phyloP scores from a whole-genome alignment of 2,797 vertebrate species.

The Pseudochaenichthys georgianus region DNA sequence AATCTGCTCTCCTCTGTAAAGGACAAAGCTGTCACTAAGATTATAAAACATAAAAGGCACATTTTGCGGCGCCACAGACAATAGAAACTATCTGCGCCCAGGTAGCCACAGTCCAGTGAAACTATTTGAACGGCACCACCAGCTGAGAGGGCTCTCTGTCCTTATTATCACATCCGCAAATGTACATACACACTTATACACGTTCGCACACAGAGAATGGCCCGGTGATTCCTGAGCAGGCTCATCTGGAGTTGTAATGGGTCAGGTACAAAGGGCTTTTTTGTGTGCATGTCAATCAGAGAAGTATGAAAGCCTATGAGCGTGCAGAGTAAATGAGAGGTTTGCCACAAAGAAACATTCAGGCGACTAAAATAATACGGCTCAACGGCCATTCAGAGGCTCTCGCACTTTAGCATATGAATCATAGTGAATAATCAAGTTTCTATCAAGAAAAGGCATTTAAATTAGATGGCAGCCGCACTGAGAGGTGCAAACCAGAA shows the following conservation, averaged over 20 bases:
- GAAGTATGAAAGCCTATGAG: slow-evolving; percentile 78
- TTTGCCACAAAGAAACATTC: slow-evolving; percentile 81
- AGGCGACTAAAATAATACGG: slow-evolving; percentile 74
- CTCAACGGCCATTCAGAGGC: slow-evolving; percentile 71
- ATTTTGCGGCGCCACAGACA: slow-evolving; percentile 33
- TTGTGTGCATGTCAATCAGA: slow-evolving; percentile 83
- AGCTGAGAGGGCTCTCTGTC: slow-evolving; percentile 58
- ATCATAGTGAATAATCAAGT: slow-evolving; percentile 68
- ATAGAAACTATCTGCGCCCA: slow-evolving; percentile 45
- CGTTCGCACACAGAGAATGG: slow-evolving; percentile 25
- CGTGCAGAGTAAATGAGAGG: slow-evolving; percentile 83
- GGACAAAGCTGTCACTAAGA: slow-evolving; percentile 17
- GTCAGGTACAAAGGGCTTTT: slow-evolving; percentile 80
- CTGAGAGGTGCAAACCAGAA: slow-evolving; percentile 48
- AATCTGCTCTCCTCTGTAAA: slow-evolving; percentile 26
- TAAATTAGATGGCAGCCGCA: slow-evolving; percentile 56
- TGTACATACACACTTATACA: slow-evolving; percentile 14
- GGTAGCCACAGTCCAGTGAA: slow-evolving; percentile 53
- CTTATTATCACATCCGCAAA: slow-evolving; percentile 57
- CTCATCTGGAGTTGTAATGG: slow-evolving; percentile 82
- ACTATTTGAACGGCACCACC: slow-evolving; percentile 52
- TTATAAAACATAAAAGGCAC: slow-evolving; percentile 41
- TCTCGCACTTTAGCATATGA: slow-evolving; percentile 74
- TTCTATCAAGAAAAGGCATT: slow-evolving; percentile 55
- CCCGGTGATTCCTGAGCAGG: slow-evolving; percentile 50